These are phyloP conservation scores for Spheniscus humboldti DNA, from an alignment of 2,797 vertebrate genomes.

Conservation along the genomic window DNA sequence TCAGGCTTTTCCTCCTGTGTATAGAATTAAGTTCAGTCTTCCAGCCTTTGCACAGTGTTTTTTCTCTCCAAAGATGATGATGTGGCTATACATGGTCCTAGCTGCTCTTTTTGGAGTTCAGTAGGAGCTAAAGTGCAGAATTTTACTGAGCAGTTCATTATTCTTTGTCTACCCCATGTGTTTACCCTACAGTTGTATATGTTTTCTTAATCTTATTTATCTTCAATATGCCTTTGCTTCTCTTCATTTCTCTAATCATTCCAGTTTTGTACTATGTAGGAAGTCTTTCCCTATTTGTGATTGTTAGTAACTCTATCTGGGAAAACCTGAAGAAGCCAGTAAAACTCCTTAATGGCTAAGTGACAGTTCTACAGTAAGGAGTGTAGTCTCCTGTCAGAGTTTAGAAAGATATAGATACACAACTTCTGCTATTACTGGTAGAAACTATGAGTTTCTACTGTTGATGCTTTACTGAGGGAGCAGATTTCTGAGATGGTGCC, in stretches of 20 bases:
- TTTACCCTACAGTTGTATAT: not conserved
- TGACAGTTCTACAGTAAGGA: not conserved
- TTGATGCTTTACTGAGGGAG: not conserved
- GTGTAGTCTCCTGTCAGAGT: not conserved
- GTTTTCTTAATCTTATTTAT: not conserved
- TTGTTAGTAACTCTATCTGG: not conserved
- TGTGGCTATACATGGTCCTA: not conserved
- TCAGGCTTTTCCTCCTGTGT: not conserved
- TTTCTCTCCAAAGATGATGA: not conserved
- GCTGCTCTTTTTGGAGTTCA: not conserved
- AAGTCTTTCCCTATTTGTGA: not conserved
- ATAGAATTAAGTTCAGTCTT: not conserved
- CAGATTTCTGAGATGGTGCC: not conserved
- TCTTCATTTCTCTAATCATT: not conserved
- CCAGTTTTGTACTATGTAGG: not conserved
- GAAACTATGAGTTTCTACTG: not conserved
- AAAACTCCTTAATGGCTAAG: not conserved
- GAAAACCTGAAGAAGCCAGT: not conserved
- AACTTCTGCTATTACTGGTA: not conserved
- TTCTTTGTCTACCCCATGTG: not conserved
- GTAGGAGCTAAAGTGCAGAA: not conserved
- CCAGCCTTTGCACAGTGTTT: not conserved
- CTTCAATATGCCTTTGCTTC: not conserved
- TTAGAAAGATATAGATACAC: not conserved
- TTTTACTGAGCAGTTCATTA: not conserved